These are phyloP conservation scores for Tichodroma muraria DNA, from an alignment of 2,113 vertebrate species.

Conservation along the genomic window DNA sequence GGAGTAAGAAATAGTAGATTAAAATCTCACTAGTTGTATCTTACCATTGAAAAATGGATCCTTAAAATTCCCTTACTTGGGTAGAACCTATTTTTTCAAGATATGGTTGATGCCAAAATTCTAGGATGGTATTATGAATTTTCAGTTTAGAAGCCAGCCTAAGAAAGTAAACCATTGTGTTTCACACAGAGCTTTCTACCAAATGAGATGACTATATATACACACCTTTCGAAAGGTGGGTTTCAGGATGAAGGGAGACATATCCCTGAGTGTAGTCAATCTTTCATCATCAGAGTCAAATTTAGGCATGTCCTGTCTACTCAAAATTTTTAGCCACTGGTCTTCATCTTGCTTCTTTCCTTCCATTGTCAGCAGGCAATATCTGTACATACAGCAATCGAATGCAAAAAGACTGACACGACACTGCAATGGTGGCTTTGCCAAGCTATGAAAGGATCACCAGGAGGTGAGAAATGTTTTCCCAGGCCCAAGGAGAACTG, in stretches of 20 bases:
- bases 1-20: neutral
- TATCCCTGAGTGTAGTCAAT: neutral
- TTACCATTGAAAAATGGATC: neutral
- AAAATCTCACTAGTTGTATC: neutral
- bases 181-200: neutral
- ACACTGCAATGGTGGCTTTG: neutral
- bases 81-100: neutral
- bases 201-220: neutral
- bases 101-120: neutral
- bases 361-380: neutral
- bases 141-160: neutral
- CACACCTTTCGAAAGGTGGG: fast-evolving
- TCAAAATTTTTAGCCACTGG: neutral
- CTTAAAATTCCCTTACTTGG: neutral
- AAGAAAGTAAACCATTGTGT: neutral
- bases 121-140: neutral
- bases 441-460: neutral
- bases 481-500: neutral
- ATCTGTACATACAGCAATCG: neutral
- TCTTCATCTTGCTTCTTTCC: neutral
- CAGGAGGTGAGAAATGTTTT: neutral
- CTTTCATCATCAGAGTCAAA: neutral
- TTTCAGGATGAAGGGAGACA: neutral
- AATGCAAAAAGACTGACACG: neutral
- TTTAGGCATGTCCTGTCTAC: neutral